A percentile compares a stretch with the other conserved stretches of the same genome.
Conservation (phyloP, 2,113 vertebrate genomes). For the Nycticryphes semicollaris region DNA sequence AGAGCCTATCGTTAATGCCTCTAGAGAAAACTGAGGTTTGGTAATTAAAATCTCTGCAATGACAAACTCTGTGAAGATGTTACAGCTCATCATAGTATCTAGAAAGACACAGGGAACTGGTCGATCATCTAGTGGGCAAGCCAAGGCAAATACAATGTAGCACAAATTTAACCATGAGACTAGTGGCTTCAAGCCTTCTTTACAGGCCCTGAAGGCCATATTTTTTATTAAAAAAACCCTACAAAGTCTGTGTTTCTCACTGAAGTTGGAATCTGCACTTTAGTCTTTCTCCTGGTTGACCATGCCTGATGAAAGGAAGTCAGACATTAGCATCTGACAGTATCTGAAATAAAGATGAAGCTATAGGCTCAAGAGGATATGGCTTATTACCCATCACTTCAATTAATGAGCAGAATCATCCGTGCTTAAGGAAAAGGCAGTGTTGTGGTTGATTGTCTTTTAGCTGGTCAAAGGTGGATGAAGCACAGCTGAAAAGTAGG, state of each 20-base stretch:
- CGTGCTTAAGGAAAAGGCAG: not conserved
- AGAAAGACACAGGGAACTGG: not conserved
- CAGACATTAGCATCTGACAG: not conserved
- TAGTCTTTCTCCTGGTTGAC: not conserved
- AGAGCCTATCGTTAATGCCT: not conserved
- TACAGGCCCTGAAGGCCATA: not conserved
- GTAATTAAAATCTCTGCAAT: not conserved
- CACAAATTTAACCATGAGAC: not conserved
- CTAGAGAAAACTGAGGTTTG: not conserved
- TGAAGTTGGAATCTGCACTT: not conserved
- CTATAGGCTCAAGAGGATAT: not conserved
- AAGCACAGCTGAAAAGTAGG: not conserved
- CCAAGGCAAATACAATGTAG: not conserved
- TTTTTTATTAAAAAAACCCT: not conserved
- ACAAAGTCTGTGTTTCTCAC: not conserved
- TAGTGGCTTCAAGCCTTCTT: not conserved
- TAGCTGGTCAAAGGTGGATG: not conserved
- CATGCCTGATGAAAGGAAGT: not conserved
- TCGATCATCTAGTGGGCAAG: not conserved
- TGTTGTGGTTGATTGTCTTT: not conserved
- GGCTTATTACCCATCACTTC: not conserved
- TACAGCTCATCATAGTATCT: not conserved
- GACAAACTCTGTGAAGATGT: not conserved
- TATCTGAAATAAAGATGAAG: not conserved
- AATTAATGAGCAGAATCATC: not conserved